phyloP scores from a whole-genome alignment of 2,113 vertebrate species.

The Pholis gunnellus region DNA sequence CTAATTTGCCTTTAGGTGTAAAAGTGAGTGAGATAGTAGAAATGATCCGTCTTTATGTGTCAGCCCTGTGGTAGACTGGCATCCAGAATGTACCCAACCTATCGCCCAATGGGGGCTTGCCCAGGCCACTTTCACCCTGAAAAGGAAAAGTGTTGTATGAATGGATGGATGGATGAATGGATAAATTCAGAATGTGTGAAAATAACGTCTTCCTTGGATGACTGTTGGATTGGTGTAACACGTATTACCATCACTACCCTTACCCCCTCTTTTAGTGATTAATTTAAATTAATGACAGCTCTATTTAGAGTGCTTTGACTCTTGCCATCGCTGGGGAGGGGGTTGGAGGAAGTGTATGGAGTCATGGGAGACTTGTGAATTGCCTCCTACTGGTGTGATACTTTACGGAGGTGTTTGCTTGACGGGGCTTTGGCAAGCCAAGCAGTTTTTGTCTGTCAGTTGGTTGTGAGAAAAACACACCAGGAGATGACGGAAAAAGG shows the following conservation, averaged over 20 bases:
- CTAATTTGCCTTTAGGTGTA: neutral
- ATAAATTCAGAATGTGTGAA: constrained; percentile 3
- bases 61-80: neutral
- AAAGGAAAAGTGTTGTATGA: neutral
- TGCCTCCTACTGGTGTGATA: constrained; percentile 50
- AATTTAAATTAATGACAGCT: constrained; percentile 63
- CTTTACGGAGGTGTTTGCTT: constrained; percentile 54
- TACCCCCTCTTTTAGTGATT: constrained; percentile 45
- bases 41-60: neutral
- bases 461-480: constrained; percentile 52
- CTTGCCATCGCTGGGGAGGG: constrained; percentile 14
- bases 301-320: constrained; percentile 33
- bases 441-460: constrained; percentile 44
- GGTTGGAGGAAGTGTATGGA: constrained; percentile 49
- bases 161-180: neutral
- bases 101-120: neutral
- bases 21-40: neutral
- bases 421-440: constrained; percentile 31
- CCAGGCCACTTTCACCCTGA: neutral
- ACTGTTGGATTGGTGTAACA: neutral
- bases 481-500: constrained; percentile 23
- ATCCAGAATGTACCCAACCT: neutral
- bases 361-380: constrained; percentile 58
- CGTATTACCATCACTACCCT: neutral
- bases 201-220: neutral